Base-by-base conservation (phyloP, 2,113 vertebrate genomes). In the Hypocryptadius cinnamomeus region DNA sequence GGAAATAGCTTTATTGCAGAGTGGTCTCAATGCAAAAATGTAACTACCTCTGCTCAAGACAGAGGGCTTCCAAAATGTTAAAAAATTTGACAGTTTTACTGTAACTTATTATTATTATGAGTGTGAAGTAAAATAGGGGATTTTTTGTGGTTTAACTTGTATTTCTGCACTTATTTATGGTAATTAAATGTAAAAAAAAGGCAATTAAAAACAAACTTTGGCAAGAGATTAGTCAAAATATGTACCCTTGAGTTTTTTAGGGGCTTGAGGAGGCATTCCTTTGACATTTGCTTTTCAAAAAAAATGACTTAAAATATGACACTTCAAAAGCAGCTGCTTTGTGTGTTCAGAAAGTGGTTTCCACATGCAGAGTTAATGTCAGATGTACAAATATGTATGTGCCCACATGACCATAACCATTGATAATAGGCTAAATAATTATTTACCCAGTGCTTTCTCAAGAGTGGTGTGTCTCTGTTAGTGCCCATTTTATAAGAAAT, bases 191-290 rank as follows among this genome's bases (percentile, higher is more conserved):
- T 90, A 51, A 95, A 95, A 90, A 90, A 94, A 92, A 48, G 39
- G 15, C 94, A 92, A 90, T 95, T 92, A 92, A 90, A 96, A 95
- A 17, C 79, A 95, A 95, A 88, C 39, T 51, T 91, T 96, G 91
- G 95, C 94, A 94, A 89, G n/a, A 72, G n/a, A 95, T 94, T 57
- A 96, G 59, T 95, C 82, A 83, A 95, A 95, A 86, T 72, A 85
- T 42, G 8, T 54, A 28, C 44, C 54, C 47, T 84, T 68, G 59
- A 81, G 37, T 37, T 81, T 93, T 92, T 68, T 51, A 89, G 77
- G 76, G 61, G 37, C 30, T 74, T 81, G 59, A 85, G 22, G 22
- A 61, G 47, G 45, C 79, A 77, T 92, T 94, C 54, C 56, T 95
- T 87, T 92, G 72, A 88, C 73, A 89, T 86, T 92, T 60, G 45